Evolutionary conservation across 2,888 invertebrate genomes (phyloP).

Genomic region (Lasioglossum zephyrum): DNA sequence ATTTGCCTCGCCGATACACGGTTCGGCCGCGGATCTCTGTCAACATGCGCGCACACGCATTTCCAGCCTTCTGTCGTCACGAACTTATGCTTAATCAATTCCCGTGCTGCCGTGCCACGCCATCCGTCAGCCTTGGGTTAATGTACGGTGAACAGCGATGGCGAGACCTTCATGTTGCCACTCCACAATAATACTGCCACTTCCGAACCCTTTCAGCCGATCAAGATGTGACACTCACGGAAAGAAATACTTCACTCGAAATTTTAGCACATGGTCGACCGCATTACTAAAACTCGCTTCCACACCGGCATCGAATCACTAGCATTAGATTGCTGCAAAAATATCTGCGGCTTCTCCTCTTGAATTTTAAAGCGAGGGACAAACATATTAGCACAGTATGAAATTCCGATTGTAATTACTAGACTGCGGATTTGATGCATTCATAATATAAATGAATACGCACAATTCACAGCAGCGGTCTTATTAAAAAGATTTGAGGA

Average conservation of each 20-base stretch:
- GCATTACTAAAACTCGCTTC: not conserved
- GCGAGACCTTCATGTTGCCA: not conserved
- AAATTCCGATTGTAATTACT: no score
- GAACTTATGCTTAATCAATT: constrained; percentile 61
- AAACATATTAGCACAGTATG: not conserved
- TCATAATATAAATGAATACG: no score
- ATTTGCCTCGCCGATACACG: constrained; percentile 63
- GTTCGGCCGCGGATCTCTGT: constrained; percentile 42
- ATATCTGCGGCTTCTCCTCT: not conserved
- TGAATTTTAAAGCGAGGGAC: not conserved
- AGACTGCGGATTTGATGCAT: no score
- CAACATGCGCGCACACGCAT: constrained; percentile 60
- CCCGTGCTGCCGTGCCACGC: constrained; percentile 44
- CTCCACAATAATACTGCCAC: not conserved
- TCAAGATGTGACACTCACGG: not conserved
- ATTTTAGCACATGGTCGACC: not conserved
- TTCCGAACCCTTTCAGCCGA: not conserved
- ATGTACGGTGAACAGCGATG: constrained; percentile 14
- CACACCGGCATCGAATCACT: not conserved
- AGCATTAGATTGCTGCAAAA: not conserved
- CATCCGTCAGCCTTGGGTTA: constrained; percentile 32
- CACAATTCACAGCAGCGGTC: no score
- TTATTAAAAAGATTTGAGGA: no score
- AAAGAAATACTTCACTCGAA: not conserved
- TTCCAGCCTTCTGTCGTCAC: constrained; percentile 63